A percentile compares a stretch with the other conserved stretches of the same genome.
phyloP scores from a whole-genome alignment of 2,888 invertebrate genomes.

The Patella ulyssiponensis region DNA sequence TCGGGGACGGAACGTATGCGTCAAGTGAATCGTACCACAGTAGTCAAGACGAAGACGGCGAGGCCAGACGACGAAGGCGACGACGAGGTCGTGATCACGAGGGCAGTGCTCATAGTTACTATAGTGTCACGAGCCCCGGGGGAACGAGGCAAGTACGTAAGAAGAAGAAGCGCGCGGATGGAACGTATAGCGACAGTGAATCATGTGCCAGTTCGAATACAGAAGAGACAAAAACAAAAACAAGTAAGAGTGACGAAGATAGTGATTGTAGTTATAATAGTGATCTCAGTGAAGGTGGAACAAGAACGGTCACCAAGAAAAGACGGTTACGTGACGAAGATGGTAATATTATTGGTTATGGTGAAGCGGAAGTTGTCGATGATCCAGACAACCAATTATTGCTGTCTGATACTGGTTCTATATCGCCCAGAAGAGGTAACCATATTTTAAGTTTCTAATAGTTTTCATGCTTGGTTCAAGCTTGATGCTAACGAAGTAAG shows the following conservation, averaged over 20 bases:
- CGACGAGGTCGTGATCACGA: conserved; percentile 59
- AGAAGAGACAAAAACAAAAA: conserved; percentile 20
- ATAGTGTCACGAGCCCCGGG: conserved; percentile 51
- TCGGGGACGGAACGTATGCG: conserved; percentile 62
- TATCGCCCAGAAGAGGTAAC: conserved; percentile 40
- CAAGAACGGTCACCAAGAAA: conserved; percentile 53
- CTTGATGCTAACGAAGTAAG: no score
- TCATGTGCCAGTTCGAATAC: conserved; percentile 31
- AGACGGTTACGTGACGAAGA: conserved; percentile 54
- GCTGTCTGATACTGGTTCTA: conserved; percentile 38
- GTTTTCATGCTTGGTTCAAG: background rate
- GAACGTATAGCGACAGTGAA: conserved; percentile 53
- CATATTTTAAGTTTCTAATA: background rate
- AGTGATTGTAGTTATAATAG: conserved; percentile 55
- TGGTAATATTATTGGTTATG: conserved; percentile 59
- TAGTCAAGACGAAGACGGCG: conserved; percentile 64
- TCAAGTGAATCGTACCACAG: conserved; percentile 65
- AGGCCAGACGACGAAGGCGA: conserved; percentile 49
- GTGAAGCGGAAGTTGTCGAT: conserved; percentile 40
- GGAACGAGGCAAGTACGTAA: conserved; percentile 51
- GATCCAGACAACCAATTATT: conserved; percentile 29
- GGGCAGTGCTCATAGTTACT: conserved; percentile 64
- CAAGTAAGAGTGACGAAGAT: conserved; percentile 28
- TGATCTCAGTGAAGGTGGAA: conserved; percentile 65
- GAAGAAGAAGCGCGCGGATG: conserved; percentile 45